These are phyloP conservation scores for Panagrolaimus sp. DNA, from an alignment of 1,140 invertebrate species.

Conservation along the genomic window DNA sequence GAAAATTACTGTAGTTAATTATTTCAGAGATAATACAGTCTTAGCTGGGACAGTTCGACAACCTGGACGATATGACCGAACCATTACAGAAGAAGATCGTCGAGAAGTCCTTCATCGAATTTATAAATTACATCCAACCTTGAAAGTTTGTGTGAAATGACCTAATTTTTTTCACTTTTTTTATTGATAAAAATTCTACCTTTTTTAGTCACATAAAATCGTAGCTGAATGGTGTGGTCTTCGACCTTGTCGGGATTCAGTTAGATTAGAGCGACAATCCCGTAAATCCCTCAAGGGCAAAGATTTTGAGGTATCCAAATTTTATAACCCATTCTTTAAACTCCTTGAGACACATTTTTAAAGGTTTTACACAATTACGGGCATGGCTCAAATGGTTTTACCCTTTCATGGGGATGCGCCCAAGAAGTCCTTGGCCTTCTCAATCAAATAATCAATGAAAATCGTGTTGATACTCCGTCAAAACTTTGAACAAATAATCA, in stretches of 20 bases:
- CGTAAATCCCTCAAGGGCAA: background rate
- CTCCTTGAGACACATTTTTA: background rate
- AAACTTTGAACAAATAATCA: no score
- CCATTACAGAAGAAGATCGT: conserved; percentile 64
- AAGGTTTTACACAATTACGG: conserved; percentile 74
- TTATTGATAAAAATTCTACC: no score
- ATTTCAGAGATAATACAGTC: conserved; percentile 14
- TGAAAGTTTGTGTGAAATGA: conserved; percentile 63
- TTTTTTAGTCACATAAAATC: conserved; percentile 5
- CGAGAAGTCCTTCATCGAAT: conserved; percentile 68
- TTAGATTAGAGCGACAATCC: conserved; percentile 7
- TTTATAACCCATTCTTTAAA: background rate
- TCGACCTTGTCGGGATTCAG: background rate
- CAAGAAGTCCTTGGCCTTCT: conserved; percentile 62
- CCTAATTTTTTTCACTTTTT: no score
- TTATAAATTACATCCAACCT: conserved; percentile 64
- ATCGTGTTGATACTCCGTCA: no score
- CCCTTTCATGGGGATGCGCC: conserved; percentile 76
- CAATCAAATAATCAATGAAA: no score
- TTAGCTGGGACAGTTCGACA: conserved; percentile 70
- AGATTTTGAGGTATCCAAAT: background rate
- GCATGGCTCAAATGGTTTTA: conserved; percentile 79
- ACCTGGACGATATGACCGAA: conserved; percentile 66
- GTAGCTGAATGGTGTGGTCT: conserved; percentile 19
- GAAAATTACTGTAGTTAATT: no score